Percentiles rank a stretch among this genome's conserved stretches.
Evolutionary conservation across 2,113 vertebrate genomes (phyloP).

Genomic region (Muntiacus reevesi): DNA sequence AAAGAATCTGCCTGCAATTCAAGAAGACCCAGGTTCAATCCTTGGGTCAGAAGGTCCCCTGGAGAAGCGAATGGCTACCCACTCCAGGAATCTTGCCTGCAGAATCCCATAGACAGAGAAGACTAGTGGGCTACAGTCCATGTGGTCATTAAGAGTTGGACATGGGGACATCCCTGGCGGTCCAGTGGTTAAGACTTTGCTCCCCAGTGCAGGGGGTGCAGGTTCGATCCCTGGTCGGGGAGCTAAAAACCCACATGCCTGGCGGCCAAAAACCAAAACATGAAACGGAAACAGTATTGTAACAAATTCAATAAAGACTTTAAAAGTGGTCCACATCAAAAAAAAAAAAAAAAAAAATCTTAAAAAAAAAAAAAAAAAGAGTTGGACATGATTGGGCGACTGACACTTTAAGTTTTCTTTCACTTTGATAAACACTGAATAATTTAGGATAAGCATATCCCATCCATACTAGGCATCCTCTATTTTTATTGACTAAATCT

Average conservation of each 20-base stretch:
- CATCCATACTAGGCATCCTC: not conserved
- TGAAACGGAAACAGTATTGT: too few species aligned
- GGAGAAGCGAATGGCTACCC: not conserved
- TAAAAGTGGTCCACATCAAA: too few species aligned
- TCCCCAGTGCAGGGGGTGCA: too few species aligned
- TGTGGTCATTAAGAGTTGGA: not conserved
- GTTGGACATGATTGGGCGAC: not conserved
- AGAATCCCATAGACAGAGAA: not conserved
- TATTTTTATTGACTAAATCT: not conserved
- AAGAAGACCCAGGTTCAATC: not conserved
- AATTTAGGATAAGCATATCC: not conserved
- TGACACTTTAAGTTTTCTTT: not conserved
- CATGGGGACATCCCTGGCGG: too few species aligned
- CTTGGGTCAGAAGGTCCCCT: not conserved
- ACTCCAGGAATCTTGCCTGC: not conserved
- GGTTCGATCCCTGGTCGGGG: too few species aligned
- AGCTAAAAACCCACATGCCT: too few species aligned
- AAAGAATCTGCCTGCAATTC: not conserved
- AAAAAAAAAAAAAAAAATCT: too few species aligned
- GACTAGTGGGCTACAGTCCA: not conserved
- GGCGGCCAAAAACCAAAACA: too few species aligned
- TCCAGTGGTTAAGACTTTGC: too few species aligned
- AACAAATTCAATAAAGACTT: too few species aligned
- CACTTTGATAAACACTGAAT: not conserved
- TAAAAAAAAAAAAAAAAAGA: too few species aligned